These are phyloP conservation scores for Micromussa lordhowensis DNA, from an alignment of 92 coral and sea anemone species.

Conservation along the genomic window DNA sequence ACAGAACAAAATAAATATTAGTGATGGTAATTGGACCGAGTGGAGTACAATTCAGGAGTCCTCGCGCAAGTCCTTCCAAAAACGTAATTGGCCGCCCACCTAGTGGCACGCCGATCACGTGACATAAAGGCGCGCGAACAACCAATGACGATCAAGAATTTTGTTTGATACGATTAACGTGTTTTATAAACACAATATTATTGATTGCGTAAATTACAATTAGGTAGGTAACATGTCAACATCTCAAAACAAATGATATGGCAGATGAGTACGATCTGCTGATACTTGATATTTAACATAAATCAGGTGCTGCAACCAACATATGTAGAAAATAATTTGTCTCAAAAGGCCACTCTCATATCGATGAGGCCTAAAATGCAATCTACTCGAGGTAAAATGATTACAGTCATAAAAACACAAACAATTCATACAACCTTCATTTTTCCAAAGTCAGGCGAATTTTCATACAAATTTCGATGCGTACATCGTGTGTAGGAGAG, in stretches of 20 bases:
- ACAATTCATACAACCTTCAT: background rate
- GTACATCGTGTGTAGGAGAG: background rate
- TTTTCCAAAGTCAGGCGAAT: background rate
- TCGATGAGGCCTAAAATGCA: background rate
- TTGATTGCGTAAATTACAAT: no score
- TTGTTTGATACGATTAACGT: no score
- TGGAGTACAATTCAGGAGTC: no score
- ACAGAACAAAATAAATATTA: no score
- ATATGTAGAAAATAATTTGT: background rate
- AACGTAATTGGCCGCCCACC: no score
- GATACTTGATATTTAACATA: no score
- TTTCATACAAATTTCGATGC: background rate
- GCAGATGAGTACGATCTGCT: background rate
- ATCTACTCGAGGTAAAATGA: background rate
- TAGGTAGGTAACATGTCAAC: background rate
- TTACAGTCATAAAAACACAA: background rate
- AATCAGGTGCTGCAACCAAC: background rate
- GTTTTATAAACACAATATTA: no score
- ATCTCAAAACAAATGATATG: background rate
- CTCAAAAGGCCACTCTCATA: background rate
- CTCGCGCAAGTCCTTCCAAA: no score
- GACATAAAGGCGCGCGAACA: no score
- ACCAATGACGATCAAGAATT: no score
- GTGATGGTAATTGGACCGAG: no score
- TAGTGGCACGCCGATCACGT: no score